phyloP scores from a whole-genome alignment of 2,113 vertebrate genomes.

The Lichenostomus cassidix region DNA sequence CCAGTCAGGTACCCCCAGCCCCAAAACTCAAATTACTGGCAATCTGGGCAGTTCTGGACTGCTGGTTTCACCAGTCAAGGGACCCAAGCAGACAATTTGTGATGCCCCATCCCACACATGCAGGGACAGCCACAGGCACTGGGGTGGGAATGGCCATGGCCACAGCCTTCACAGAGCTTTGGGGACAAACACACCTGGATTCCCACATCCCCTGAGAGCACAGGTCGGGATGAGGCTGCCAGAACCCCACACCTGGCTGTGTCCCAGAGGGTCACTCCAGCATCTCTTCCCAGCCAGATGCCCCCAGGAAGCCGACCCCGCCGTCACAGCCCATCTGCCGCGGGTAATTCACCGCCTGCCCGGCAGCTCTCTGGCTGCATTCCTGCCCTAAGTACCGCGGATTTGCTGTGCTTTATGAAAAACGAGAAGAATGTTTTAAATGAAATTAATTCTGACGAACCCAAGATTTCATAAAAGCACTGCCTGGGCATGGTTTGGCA shows the following conservation, averaged over 20 bases:
- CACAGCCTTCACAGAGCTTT: not conserved
- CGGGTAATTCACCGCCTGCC: conserved; percentile 3
- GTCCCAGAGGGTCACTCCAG: not conserved
- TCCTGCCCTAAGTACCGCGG: conserved; percentile 67
- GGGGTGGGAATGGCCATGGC: not conserved
- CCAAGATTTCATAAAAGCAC: conserved; percentile 67
- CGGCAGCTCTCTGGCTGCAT: conserved; percentile 47
- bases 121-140: accelerated
- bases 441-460: conserved; percentile 74
- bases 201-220: not conserved
- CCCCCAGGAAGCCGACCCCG: not conserved
- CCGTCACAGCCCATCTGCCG: not conserved
- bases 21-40: not conserved
- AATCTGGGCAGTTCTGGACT: not conserved
- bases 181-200: not conserved
- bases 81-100: accelerated
- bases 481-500: conserved; percentile 53
- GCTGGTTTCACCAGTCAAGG: not conserved
- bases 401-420: conserved; percentile 79
- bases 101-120: accelerated
- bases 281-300: not conserved
- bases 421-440: conserved; percentile 82
- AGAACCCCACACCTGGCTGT: accelerated
- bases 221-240: accelerated
- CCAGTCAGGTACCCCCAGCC: not conserved